Evolutionary conservation across 2,888 invertebrate genomes (phyloP).

Genomic region (Tanaodytes sp.): DNA sequence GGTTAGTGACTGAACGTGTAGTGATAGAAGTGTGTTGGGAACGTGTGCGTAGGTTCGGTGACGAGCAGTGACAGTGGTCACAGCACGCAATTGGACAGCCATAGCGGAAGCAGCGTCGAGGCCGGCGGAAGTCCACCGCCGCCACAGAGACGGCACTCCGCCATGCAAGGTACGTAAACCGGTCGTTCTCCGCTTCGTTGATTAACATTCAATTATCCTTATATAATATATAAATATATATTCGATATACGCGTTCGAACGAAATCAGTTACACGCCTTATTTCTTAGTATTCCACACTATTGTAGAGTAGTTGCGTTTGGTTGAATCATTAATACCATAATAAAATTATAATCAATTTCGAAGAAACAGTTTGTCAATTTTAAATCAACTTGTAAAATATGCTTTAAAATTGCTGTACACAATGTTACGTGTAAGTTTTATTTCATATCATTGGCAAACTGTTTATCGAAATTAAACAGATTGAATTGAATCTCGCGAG

Average conservation of each 20-base stretch:
- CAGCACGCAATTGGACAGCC: conserved; percentile 82
- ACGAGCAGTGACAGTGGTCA: conserved; percentile 94
- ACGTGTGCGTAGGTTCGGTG: conserved; percentile 80
- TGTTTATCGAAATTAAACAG: conserved; percentile 14
- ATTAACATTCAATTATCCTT: conserved; percentile 30
- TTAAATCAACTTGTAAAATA: conserved; percentile 1
- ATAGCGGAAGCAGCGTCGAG: conserved; percentile 77
- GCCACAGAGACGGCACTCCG: conserved; percentile 75
- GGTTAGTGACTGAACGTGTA: conserved; percentile 65
- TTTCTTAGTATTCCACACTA: conserved; percentile 9
- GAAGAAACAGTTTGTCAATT: conserved; percentile 14
- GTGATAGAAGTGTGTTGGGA: conserved; percentile 71
- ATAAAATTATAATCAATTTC: conserved; percentile 1
- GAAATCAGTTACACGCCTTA: conserved; percentile 16
- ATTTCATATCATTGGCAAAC: background rate
- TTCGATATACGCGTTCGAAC: conserved; percentile 19
- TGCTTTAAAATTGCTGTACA: no score
- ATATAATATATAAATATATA: conserved; percentile 1
- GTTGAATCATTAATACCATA: background rate
- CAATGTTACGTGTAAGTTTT: no score
- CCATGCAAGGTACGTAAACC: conserved; percentile 70
- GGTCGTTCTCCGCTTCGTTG: conserved; percentile 40
- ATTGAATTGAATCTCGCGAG: conserved; percentile 15
- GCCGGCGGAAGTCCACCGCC: conserved; percentile 75
- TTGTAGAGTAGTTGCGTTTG: conserved; percentile 40